phyloP scores from a whole-genome alignment of 2,888 invertebrate genomes.

The Erebia palarica region DNA sequence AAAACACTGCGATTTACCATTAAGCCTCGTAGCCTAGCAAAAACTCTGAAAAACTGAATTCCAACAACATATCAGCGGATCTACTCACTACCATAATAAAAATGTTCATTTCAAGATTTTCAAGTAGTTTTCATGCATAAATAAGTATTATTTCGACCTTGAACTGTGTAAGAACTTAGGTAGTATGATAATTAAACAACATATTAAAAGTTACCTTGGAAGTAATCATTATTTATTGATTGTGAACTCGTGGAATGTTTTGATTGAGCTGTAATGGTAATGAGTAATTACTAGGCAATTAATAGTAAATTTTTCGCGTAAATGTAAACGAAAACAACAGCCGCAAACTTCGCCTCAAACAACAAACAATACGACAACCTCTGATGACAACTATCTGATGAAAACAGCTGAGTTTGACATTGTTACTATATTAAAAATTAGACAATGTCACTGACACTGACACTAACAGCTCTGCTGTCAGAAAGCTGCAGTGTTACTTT shows the following conservation, averaged over 20 bases:
- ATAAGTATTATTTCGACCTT: slow-evolving; percentile 18
- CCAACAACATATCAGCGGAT: too few species aligned
- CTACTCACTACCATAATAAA: neutral
- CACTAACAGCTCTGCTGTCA: too few species aligned
- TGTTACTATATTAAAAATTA: too few species aligned
- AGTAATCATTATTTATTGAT: slow-evolving; percentile 36
- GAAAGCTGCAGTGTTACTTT: too few species aligned
- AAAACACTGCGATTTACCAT: too few species aligned
- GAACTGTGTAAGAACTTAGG: neutral
- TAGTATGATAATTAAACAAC: neutral
- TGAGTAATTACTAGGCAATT: neutral
- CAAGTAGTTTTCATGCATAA: neutral
- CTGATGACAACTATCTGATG: too few species aligned
- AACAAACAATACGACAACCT: too few species aligned
- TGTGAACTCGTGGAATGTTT: neutral
- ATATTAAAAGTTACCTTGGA: slow-evolving; percentile 39
- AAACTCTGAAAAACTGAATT: too few species aligned
- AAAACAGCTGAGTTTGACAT: too few species aligned
- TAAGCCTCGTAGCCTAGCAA: too few species aligned
- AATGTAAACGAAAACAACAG: neutral
- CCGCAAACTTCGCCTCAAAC: neutral
- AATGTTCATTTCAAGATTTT: slow-evolving; percentile 1
- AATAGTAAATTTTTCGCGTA: neutral
- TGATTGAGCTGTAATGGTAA: neutral
- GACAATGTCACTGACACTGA: too few species aligned